Percentiles rank a stretch among this genome's conserved stretches.
These are phyloP conservation scores for Balearica regulorum DNA, from an alignment of 2,797 vertebrate species.

Conservation along the genomic window DNA sequence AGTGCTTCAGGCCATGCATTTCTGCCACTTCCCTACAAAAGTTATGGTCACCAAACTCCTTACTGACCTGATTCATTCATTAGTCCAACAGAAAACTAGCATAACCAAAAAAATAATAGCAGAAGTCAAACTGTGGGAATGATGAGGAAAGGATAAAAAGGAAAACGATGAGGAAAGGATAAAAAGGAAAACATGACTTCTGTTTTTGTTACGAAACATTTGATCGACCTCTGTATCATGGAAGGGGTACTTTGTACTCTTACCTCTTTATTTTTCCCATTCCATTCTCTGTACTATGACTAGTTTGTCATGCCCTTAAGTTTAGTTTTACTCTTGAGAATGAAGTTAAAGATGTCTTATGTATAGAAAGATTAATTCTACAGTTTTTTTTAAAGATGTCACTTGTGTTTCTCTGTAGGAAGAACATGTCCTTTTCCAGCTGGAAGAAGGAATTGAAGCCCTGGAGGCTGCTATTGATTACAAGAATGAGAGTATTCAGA, in stretches of 20 bases:
- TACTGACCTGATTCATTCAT: neutral
- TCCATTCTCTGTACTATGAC: neutral
- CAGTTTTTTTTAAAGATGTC: neutral
- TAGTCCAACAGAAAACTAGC: neutral
- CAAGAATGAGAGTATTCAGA: constrained; percentile 81
- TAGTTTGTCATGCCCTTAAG: neutral
- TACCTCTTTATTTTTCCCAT: neutral
- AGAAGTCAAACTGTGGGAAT: neutral
- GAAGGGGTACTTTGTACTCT: neutral
- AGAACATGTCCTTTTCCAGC: constrained; percentile 81
- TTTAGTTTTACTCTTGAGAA: neutral
- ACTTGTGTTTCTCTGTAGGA: constrained; percentile 74
- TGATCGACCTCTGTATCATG: neutral
- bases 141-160: neutral
- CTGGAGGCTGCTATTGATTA: constrained; percentile 87
- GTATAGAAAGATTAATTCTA: neutral
- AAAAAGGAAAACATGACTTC: neutral
- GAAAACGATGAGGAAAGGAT: neutral
- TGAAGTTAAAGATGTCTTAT: neutral
- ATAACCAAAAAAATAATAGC: neutral
- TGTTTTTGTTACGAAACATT: neutral
- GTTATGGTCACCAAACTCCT: neutral
- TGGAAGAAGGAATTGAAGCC: constrained; percentile 88
- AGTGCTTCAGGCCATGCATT: neutral
- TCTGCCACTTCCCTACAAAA: neutral